Evolutionary conservation across 2,797 vertebrate species (phyloP).

Genomic region (Hafferia zeledoni): DNA sequence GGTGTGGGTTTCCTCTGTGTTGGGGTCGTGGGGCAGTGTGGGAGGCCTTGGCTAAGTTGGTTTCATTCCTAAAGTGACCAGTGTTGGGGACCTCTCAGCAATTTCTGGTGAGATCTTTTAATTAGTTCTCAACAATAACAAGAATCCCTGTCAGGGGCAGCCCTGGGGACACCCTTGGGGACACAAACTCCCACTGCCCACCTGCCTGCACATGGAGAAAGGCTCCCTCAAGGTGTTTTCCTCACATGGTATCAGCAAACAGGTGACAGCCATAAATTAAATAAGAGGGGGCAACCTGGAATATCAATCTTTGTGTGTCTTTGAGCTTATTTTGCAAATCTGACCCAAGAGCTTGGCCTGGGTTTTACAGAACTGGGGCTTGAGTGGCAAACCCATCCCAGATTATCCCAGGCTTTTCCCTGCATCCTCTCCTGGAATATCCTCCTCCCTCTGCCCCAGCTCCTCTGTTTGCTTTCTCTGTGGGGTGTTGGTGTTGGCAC

Average conservation of each 20-base stretch:
- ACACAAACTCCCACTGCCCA: neutral
- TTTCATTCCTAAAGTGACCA: neutral
- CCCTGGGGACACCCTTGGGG: neutral
- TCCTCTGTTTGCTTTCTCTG: slow-evolving; percentile 7
- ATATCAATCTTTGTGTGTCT: neutral
- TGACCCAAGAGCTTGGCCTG: neutral
- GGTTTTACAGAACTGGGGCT: neutral
- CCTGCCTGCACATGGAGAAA: neutral
- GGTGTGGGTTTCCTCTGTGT: neutral
- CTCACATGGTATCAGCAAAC: rapidly evolving
- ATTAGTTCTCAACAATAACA: neutral
- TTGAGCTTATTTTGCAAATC: neutral
- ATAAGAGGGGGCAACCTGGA: no score
- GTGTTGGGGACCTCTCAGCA: neutral
- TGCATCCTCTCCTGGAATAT: neutral
- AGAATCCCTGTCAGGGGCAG: neutral
- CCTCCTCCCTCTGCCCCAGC: neutral
- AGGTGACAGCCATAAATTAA: neutral
- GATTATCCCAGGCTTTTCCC: neutral
- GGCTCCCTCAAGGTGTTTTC: neutral
- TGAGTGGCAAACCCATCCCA: neutral
- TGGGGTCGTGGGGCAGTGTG: neutral
- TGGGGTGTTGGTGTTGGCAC: slow-evolving; percentile 1
- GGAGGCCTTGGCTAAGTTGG: neutral
- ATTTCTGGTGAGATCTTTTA: neutral